A percentile compares a stretch with the other conserved stretches of the same genome.
Evolutionary conservation across 2,113 vertebrate genomes (phyloP).

Genomic region (Murina feae): DNA sequence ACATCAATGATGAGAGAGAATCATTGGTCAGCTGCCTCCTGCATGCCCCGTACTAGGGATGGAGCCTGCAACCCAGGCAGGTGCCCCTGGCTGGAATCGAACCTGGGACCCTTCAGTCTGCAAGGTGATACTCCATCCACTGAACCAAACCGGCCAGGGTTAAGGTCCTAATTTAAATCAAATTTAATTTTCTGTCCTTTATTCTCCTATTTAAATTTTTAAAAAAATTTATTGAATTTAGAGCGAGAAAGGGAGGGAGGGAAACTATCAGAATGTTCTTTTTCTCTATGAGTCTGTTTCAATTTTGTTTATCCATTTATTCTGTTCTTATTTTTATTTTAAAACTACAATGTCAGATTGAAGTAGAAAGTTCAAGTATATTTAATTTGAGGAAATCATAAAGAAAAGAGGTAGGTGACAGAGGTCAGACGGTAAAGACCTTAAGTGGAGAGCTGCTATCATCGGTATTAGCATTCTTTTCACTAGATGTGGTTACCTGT

Average conservation of each 20-base stretch:
- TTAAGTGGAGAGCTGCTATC: neutral
- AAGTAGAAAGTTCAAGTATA: slow-evolving; percentile 11
- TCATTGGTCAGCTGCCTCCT: no score
- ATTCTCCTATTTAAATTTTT: neutral
- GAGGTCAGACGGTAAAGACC: neutral
- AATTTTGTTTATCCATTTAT: neutral
- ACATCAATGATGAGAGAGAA: no score
- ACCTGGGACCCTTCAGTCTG: no score
- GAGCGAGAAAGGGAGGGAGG: neutral
- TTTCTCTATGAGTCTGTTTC: neutral
- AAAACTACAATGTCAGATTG: neutral
- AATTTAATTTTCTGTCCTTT: neutral
- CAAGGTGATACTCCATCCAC: no score
- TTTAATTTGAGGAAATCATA: neutral
- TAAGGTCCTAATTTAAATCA: neutral
- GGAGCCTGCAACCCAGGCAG: no score
- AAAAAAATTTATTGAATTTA: neutral
- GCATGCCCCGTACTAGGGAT: no score
- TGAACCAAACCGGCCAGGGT: no score
- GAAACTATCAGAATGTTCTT: neutral
- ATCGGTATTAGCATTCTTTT: neutral
- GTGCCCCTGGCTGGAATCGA: no score
- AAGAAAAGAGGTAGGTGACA: neutral
- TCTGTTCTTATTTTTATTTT: slow-evolving; percentile 29
- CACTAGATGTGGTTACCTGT: neutral